Base-by-base conservation (phyloP, 2,113 vertebrate genomes). In the Dascyllus trimaculatus region DNA sequence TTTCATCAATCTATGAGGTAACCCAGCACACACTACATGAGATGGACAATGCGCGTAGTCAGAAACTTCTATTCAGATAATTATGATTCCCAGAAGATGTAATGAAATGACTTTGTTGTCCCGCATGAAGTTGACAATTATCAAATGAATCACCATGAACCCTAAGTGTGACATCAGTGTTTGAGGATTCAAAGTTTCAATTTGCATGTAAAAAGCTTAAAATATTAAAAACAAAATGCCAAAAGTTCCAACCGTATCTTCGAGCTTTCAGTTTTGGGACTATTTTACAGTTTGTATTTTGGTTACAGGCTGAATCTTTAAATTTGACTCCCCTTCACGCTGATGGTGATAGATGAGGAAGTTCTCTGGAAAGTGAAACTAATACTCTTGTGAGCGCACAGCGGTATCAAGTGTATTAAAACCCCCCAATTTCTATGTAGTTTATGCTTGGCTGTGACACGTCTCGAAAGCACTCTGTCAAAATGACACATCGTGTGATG, bases 401-500 rank as follows among this genome's bases (percentile, higher is more conserved):
- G 61, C 1, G 59, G n/a, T 63, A 26, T 58, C 64, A 2, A 7
- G n/a, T 38, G 40, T 13, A 68, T 64, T 11, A 17, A 71, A 73
- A 46, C 1, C 21, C 45, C 22, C n/a, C 24, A n/a, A 54, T 63
- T 73, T 60, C 51, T 63, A 15, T 56, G 32, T 49, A 19, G 6
- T n/a, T 11, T 25, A 21, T 22, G 66, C 56, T 54, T 73, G 0
- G 51, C 45, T 13, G 56, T 0, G 22, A 75, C 49, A 13, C 32
- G 5, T 15, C 29, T 35, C 60, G 26, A 19, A 19, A 53, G 11
- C 8, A 35, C 56, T 82, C 53, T 49, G 59, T 81, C 74, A 70
- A 29, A 17, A 19, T 26, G 69, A 71, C 83, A 68, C 4, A 6
- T 9, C 8, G 40, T 4, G 56, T n/a, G 71, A 43, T 24, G 21